Base-by-base conservation (phyloP, 2,888 invertebrate genomes). In the Mythimna lalbum region DNA sequence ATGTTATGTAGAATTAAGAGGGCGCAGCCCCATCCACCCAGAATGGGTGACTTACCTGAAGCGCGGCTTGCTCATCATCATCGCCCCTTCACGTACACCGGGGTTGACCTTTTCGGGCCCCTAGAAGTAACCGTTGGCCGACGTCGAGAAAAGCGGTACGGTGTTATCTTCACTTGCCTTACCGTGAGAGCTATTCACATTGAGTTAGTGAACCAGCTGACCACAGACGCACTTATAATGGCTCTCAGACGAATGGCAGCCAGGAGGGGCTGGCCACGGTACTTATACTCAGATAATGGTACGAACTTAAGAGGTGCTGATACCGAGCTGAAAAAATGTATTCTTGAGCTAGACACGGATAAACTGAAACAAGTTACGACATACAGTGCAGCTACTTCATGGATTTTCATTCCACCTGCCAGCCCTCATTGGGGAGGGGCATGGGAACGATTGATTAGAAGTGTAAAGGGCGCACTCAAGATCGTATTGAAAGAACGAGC, bases 141-240 rank as follows among this genome's bases (percentile, higher is more conserved):
- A 17, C 43, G 43, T 43, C 43, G 64, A 49, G 69, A 73, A 49
- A 76, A 71, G 10, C 23, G 75, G 19, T 84, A 77, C 31, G 83
- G 81, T 3, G 81, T 78, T 0, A 21, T 83, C 2, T 85, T 85
- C 53, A 83, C 81, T 10, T 84, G 84, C 36, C 43, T 84, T 0
- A 82, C 84, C 10, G 75, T 81, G 4, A 65, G 83, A n/a, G 82
- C 83, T 2, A 53, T 84, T 4, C 83, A 83, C 50, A 62, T 84
- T 12, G 84, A 84, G 55, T 10, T 80, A 2, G 84, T 81, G 0
- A 0, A 31, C 0, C 65, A 61, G 1, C 73, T 83, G 0, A 82
- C 76, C 0, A 63, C 84, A 0, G 84, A 85, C 43, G 66, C 83
- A 0, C 19, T 80, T 4, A 78, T 86, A 0, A 82, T 84, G 82